Evolutionary conservation across 1,140 invertebrate species (phyloP), one percentile per base, ranked within the genome.

Genomic region (Drosophila punjabiensis): DNA sequence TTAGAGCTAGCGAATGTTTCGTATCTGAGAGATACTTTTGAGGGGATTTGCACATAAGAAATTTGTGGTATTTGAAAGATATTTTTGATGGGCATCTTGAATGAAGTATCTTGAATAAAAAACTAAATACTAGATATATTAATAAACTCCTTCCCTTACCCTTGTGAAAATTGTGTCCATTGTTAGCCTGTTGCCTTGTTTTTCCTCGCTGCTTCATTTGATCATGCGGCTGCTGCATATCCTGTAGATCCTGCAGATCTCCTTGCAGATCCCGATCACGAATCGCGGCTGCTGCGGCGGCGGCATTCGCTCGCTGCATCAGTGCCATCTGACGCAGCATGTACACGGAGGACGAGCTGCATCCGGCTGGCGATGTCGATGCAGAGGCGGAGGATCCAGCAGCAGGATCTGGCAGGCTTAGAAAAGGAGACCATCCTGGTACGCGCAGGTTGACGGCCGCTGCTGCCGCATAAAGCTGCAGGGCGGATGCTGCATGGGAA

Each of bases 301-400:
- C 79, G 14, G 80, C 80, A 67, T 79, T 85, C n/a, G 75, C 86
- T 14, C 69, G 76, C 20, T 91, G 86, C 82, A 90, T 59, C 13
- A 90, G 33, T n/a, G 86, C 87, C 86, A 90, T 78, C 60, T 86
- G 87, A 32, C 81, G 82, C 68, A 90, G 55, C 79, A 89, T 75
- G 13, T 90, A 69, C 3, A 82, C 62, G 30, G 79, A 73, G 70
- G 81, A 48, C 10, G 81, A 65, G 43, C 37, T 63, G 52, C 13
- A 43, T 9, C 41, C 41, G 47, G 43, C 7, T 10, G 35, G 16
- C 24, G 18, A 9, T 50, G 32, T 11, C 7, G 16, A n/a, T 37
- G 45, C 18, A 2, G 52, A n/a, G 4, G 4, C 30, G 6, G 30
- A 18, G 30, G 30, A 35, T 28, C 20, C n/a, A 11, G 24, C n/a